These are phyloP conservation scores for Seriola rivoliana DNA, from an alignment of 2,113 vertebrate genomes.

Conservation along the genomic window DNA sequence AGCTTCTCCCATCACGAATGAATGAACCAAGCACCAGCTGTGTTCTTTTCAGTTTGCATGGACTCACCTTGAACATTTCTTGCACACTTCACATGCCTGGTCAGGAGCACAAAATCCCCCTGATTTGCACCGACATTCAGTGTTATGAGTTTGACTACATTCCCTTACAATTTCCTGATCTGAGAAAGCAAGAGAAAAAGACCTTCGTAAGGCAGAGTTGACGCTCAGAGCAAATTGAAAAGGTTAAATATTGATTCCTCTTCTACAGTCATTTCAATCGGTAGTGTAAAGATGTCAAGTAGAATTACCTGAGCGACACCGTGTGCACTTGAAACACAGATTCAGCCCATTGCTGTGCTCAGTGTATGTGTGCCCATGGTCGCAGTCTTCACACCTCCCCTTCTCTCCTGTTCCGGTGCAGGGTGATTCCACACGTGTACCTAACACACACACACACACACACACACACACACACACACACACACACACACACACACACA, in stretches of 20 bases:
- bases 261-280: conserved; percentile 1
- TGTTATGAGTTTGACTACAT: conserved; percentile 70
- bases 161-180: conserved; percentile 67
- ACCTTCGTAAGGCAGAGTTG: conserved; percentile 27
- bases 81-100: conserved; percentile 83
- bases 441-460: conserved; percentile 61
- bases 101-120: conserved; percentile 79
- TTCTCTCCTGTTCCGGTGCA: conserved; percentile 40
- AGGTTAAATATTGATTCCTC: conserved; percentile 24
- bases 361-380: conserved; percentile 42
- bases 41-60: background rate
- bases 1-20: background rate
- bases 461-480: background rate
- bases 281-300: background rate
- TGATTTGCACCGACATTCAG: conserved; percentile 75
- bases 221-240: background rate
- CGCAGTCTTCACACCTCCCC: conserved; percentile 72
- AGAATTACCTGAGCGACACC: conserved; percentile 77
- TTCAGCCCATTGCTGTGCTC: conserved; percentile 64
- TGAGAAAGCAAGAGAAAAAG: conserved; percentile 52
- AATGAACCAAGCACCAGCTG: background rate
- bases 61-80: conserved; percentile 79
- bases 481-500: conserved; percentile 10
- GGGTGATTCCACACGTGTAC: conserved; percentile 44
- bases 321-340: conserved; percentile 72